Base-by-base conservation (phyloP, 2,113 vertebrate genomes). In the Oophaga pumilio region DNA sequence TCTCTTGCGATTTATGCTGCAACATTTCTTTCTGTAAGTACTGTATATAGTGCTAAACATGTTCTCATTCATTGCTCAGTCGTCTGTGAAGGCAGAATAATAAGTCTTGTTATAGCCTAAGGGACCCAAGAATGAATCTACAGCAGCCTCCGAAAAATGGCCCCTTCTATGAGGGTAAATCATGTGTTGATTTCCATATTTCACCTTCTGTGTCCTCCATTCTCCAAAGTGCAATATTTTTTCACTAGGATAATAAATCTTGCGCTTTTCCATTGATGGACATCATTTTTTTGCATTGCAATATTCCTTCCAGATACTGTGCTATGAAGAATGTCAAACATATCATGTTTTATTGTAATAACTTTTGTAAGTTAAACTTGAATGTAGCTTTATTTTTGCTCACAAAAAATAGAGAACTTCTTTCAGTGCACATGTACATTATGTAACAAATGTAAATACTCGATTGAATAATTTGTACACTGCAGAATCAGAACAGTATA, bases 371-470 rank as follows among this genome's bases (percentile, higher is more conserved):
- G 82, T 89, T 77, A 85, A 79, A 33, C 89, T 52, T 84, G 90
- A 49, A n/a, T 79, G 90, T 85, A 28, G 52, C 87, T 90, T 88
- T 87, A 76, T 66, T 84, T 84, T 88, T 57, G 69, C 87, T 90
- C 84, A n/a, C 92, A 90, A 85, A 81, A 91, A 85, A 91, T 87
- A 90, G 15, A 89, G 82, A 59, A 90, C 62, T 69, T 90, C 22
- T 88, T 89, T 83, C 87, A 83, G 62, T 26, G 68, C 57, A 89
- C 78, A 85, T 93, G 93, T 93, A 93, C 85, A 91, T 91, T 90
- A 89, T 92, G 91, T 93, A 92, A 92, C 90, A 92, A 91, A 11
- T 93, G 93, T 94, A 92, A 92, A 93, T 93, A 88, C 88, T 90
- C 28, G 82, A 92, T 92, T 92, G 89, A 91, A 92, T 86, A 92